phyloP scores from a whole-genome alignment of 2,113 vertebrate species.

The Callorhinus ursinus region DNA sequence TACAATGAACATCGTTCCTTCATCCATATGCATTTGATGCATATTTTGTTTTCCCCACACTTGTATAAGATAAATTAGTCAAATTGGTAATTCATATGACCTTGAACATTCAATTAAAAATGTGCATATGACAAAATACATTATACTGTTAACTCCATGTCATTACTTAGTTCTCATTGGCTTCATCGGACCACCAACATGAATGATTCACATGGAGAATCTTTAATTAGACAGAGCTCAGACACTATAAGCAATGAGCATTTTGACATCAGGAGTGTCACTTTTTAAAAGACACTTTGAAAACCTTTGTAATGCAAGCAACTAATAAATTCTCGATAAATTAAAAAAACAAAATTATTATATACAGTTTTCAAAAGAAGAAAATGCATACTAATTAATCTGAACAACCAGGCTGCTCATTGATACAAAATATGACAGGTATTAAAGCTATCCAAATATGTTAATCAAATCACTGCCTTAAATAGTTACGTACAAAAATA shows the following conservation, averaged over 20 bases:
- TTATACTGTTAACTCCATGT: slow-evolving; percentile 6
- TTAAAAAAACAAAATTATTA: slow-evolving; percentile 12
- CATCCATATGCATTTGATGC: neutral
- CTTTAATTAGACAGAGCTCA: neutral
- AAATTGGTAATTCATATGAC: neutral
- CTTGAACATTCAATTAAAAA: slow-evolving; percentile 26
- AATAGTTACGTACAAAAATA: neutral
- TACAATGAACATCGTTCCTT: neutral
- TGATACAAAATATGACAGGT: neutral
- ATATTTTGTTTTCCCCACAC: neutral
- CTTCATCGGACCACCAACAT: neutral
- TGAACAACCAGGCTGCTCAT: neutral
- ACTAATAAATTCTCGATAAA: slow-evolving; percentile 49
- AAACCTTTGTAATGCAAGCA: neutral
- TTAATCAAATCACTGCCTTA: neutral
- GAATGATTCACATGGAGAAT: neutral
- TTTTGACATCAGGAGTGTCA: neutral
- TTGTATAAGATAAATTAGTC: neutral
- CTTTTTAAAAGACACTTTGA: neutral
- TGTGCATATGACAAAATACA: slow-evolving; percentile 39
- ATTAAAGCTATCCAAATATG: neutral
- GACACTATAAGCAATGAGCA: neutral
- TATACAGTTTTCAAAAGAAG: neutral
- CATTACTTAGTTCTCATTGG: slow-evolving; percentile 8
- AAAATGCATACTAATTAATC: neutral